These are phyloP conservation scores for Morus bassanus DNA, from an alignment of 2,797 vertebrate genomes.

Conservation along the genomic window DNA sequence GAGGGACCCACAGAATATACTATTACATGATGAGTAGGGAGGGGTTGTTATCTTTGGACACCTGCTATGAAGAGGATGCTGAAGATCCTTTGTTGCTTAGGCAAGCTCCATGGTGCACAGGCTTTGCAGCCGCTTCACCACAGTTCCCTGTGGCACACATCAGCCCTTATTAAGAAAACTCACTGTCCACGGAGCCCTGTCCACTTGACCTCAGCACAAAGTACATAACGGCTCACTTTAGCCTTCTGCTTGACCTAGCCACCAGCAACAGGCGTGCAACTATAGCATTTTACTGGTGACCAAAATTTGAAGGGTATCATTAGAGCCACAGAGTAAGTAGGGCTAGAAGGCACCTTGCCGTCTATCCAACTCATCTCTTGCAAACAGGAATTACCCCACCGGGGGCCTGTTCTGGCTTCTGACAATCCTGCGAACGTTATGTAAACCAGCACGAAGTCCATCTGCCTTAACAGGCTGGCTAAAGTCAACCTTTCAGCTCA, in stretches of 20 bases:
- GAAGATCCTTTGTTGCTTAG: not conserved
- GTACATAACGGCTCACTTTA: fast-evolving
- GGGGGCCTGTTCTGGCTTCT: not conserved
- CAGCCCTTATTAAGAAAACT: not conserved
- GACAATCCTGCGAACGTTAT: not conserved
- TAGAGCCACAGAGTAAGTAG: not conserved
- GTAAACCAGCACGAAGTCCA: conserved; percentile 31
- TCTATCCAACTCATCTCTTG: not conserved
- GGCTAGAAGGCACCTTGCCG: not conserved
- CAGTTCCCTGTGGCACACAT: not conserved
- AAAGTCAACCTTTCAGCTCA: not conserved
- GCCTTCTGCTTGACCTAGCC: not conserved
- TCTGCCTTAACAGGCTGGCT: not conserved
- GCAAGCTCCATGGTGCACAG: not conserved
- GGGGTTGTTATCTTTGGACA: not conserved
- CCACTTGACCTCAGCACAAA: not conserved
- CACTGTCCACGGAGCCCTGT: not conserved
- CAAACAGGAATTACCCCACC: not conserved
- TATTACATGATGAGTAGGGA: not conserved
- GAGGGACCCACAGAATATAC: not conserved
- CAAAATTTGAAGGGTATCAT: not conserved
- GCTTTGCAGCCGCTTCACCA: not conserved
- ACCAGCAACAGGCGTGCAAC: not conserved
- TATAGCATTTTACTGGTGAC: too few species aligned
- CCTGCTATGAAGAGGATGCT: not conserved